Evolutionary conservation across 2,888 invertebrate genomes (phyloP).

Genomic region (Toxonevra muliebris): DNA sequence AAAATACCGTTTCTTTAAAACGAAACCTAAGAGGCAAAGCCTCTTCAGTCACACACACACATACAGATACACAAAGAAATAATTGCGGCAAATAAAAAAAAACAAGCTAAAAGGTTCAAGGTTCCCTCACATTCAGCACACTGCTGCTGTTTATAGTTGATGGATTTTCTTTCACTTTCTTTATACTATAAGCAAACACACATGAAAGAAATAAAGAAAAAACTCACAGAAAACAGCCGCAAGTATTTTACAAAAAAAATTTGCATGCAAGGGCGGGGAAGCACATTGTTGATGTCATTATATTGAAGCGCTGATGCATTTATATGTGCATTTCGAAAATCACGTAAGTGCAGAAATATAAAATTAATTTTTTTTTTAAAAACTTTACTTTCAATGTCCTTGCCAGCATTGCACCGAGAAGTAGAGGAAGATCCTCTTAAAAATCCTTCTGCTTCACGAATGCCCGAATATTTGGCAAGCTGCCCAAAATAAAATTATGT

Average conservation of each 20-base stretch:
- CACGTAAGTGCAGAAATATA: no score
- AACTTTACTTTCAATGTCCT: no score
- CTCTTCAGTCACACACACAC: slow-evolving; percentile 6
- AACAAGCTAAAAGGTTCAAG: slow-evolving; percentile 51
- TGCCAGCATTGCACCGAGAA: no score
- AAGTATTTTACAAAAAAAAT: background rate
- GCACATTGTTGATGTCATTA: background rate
- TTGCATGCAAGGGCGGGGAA: slow-evolving; percentile 2
- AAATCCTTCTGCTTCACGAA: no score
- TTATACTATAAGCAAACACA: background rate
- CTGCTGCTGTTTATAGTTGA: background rate
- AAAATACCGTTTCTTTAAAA: background rate
- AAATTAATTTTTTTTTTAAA: no score
- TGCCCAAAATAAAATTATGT: slow-evolving; percentile 38
- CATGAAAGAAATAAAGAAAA: background rate
- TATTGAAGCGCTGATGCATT: background rate
- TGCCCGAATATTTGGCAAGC: slow-evolving; percentile 34
- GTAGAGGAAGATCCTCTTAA: no score
- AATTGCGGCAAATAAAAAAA: slow-evolving; percentile 14
- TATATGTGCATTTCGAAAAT: no score
- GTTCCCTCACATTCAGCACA: slow-evolving; percentile 34
- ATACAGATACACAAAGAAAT: slow-evolving; percentile 25
- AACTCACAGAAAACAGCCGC: background rate
- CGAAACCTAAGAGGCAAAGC: no score
- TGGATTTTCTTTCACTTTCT: background rate